Conservation (phyloP, 2,797 vertebrate species). For the Natrix natrix region DNA sequence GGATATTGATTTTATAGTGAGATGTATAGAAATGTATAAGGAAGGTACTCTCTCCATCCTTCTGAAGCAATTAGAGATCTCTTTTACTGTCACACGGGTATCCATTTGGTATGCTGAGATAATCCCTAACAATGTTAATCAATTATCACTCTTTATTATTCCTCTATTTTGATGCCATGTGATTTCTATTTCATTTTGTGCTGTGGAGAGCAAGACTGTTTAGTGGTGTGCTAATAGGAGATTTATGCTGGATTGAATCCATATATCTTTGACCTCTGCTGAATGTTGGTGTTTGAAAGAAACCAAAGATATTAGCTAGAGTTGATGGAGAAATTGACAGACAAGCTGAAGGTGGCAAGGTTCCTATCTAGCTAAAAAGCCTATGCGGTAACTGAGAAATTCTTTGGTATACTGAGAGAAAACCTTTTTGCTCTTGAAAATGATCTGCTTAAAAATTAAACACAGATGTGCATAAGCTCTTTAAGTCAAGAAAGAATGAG, state of each 20-base stretch:
- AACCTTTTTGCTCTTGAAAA: slow-evolving; percentile 7
- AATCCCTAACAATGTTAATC: background rate
- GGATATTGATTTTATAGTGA: background rate
- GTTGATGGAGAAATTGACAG: background rate
- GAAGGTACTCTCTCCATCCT: background rate
- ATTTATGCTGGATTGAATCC: background rate
- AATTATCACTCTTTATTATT: background rate
- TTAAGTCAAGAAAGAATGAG: rapidly evolving
- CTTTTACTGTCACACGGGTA: background rate
- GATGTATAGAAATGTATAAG: background rate
- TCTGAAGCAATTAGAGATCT: background rate
- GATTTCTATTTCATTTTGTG: background rate
- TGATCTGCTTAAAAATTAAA: slow-evolving; percentile 11
- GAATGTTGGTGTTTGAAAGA: background rate
- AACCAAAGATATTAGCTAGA: background rate
- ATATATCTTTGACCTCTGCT: background rate
- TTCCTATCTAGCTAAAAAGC: background rate
- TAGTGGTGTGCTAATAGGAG: background rate
- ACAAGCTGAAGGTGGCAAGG: background rate
- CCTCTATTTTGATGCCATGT: background rate
- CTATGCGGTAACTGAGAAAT: background rate
- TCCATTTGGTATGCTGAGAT: background rate
- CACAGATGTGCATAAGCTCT: background rate
- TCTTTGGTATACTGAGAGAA: background rate
- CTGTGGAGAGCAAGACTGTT: background rate